phyloP scores from a whole-genome alignment of 2,113 vertebrate species.

The Nibea albiflora region DNA sequence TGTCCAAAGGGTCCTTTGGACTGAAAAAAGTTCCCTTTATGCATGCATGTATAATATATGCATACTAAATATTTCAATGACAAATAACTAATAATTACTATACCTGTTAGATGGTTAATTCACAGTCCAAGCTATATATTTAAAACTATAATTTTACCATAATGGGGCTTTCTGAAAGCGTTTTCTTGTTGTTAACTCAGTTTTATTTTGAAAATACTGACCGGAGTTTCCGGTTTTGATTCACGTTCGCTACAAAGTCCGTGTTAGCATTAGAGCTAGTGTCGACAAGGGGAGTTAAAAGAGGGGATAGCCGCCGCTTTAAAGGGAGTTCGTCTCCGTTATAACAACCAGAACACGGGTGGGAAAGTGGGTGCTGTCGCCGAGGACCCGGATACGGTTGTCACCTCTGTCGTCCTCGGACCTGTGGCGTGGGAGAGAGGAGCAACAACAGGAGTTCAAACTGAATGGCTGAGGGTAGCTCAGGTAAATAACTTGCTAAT shows the following conservation, averaged over 20 bases:
- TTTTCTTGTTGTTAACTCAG: neutral
- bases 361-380: too few species aligned
- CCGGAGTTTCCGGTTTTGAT: slow-evolving; percentile 35
- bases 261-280: slow-evolving; percentile 48
- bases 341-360: neutral
- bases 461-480: slow-evolving; percentile 78
- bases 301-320: neutral
- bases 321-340: neutral
- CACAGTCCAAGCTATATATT: neutral
- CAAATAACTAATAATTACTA: neutral
- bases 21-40: too few species aligned
- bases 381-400: neutral
- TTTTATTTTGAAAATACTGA: slow-evolving; percentile 52
- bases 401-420: slow-evolving; percentile 12
- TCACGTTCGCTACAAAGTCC: neutral
- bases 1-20: too few species aligned
- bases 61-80: neutral
- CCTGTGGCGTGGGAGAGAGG: neutral
- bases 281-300: neutral
- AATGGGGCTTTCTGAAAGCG: neutral
- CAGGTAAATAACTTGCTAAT: slow-evolving; percentile 55
- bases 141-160: neutral
- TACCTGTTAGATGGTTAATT: neutral
- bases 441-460: slow-evolving; percentile 9
- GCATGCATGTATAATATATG: too few species aligned